Evolutionary conservation across 2,888 invertebrate species (phyloP).

Genomic region (Branchellion lobata): DNA sequence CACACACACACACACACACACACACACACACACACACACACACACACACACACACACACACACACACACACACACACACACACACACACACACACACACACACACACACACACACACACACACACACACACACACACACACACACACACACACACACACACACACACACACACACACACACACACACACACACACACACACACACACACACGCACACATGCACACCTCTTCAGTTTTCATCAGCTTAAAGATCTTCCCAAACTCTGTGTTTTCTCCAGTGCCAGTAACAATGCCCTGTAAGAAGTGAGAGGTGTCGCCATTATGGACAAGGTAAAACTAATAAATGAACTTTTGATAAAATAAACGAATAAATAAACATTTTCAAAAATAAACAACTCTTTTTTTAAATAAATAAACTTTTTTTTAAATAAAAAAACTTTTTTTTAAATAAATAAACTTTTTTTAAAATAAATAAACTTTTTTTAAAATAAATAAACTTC

Average conservation of each 20-base stretch:
- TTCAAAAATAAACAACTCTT: neutral
- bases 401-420: neutral
- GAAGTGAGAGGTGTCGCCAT: too few species aligned
- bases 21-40: conserved; percentile 1
- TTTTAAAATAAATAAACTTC: too few species aligned
- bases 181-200: conserved; percentile 32
- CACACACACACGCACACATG: neutral
- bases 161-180: conserved; percentile 31
- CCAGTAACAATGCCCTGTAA: conserved; percentile 89
- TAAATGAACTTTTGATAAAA: neutral
- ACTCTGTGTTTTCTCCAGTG: conserved; percentile 93
- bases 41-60: conserved; percentile 22
- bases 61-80: conserved; percentile 28
- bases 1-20: conserved; percentile 27
- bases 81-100: conserved; percentile 22
- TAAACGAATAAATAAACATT: neutral
- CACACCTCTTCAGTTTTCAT: conserved; percentile 90
- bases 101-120: conserved; percentile 26
- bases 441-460: too few species aligned
- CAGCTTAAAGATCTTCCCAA: conserved; percentile 97
- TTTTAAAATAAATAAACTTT: too few species aligned
- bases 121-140: conserved; percentile 25
- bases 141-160: conserved; percentile 31
- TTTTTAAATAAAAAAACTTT: neutral
- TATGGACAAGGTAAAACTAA: neutral